A percentile compares a stretch with the other conserved stretches of the same genome.
phyloP scores from a whole-genome alignment of 2,888 invertebrate species.

The Nymphalis urticae region DNA sequence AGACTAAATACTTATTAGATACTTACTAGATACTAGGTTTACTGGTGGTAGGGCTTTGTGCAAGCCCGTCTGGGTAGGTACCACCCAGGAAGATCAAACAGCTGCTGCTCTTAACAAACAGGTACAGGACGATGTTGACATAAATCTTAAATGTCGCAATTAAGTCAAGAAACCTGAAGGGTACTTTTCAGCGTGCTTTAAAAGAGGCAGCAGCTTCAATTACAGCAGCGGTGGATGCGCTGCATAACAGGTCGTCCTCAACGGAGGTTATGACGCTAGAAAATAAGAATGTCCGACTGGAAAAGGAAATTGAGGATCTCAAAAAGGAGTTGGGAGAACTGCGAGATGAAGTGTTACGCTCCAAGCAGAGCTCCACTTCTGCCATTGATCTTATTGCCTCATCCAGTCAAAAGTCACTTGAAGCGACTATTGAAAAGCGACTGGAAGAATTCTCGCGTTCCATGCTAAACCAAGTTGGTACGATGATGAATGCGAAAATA shows the following conservation, averaged over 20 bases:
- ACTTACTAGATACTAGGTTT: too few species aligned
- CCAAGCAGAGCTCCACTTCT: too few species aligned
- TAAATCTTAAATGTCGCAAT: slow-evolving; percentile 10
- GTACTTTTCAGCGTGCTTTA: slow-evolving; percentile 14
- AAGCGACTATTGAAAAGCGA: neutral
- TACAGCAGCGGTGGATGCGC: neutral
- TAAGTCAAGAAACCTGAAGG: slow-evolving; percentile 22
- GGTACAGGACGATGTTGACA: slow-evolving; percentile 6
- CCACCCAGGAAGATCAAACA: too few species aligned
- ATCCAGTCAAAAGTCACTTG: neutral
- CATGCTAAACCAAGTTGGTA: slow-evolving; percentile 14
- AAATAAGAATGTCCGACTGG: neutral
- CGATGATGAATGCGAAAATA: slow-evolving; percentile 20
- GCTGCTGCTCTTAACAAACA: too few species aligned
- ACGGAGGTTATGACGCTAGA: slow-evolving; percentile 11
- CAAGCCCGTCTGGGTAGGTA: too few species aligned
- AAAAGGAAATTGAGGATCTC: neutral
- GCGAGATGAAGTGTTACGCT: neutral
- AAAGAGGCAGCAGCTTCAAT: slow-evolving; percentile 19
- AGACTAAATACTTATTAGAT: too few species aligned
- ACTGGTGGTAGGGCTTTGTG: too few species aligned
- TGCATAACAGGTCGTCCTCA: neutral
- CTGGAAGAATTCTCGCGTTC: too few species aligned
- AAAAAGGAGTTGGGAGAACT: too few species aligned
- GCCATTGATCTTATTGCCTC: neutral